Percentiles rank a stretch among this genome's conserved stretches.
These are phyloP conservation scores for Bombylius discolor DNA, from an alignment of 2,888 invertebrate genomes.

Conservation along the genomic window DNA sequence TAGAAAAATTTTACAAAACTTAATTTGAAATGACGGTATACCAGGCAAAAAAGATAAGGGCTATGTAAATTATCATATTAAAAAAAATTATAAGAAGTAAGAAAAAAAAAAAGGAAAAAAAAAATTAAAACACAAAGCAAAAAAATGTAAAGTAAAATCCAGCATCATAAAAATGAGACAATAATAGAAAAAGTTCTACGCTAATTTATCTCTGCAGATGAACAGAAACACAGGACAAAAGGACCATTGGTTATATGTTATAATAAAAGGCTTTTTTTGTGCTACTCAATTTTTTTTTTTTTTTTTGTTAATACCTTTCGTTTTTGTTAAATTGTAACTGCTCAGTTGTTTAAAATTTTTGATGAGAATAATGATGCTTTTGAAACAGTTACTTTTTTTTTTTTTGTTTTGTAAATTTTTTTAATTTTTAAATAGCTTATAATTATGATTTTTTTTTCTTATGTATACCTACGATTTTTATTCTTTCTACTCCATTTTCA, in stretches of 20 bases:
- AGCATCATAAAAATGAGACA: neutral
- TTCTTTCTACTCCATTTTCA: too few species aligned
- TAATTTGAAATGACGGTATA: conserved; percentile 8
- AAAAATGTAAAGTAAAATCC: neutral
- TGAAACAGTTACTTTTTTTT: too few species aligned
- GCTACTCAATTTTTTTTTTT: too few species aligned
- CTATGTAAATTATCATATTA: conserved; percentile 13
- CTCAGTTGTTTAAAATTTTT: too few species aligned
- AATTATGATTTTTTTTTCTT: too few species aligned
- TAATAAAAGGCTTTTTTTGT: neutral
- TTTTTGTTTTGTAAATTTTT: too few species aligned
- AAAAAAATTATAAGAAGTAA: conserved; percentile 1
- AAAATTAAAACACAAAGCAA: neutral
- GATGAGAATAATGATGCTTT: too few species aligned
- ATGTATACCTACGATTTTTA: too few species aligned
- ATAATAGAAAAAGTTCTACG: conserved; percentile 12
- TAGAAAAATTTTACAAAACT: conserved; percentile 2
- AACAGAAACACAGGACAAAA: conserved; percentile 3
- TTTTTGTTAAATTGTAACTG: too few species aligned
- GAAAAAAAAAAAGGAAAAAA: too few species aligned
- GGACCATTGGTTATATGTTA: neutral
- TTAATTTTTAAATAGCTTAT: too few species aligned
- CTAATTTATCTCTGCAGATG: conserved; percentile 14
- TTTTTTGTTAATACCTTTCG: too few species aligned
- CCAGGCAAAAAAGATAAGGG: conserved; percentile 4